These are phyloP conservation scores for Limnothrissa miodon DNA, from an alignment of 2,113 vertebrate genomes.

Conservation along the genomic window DNA sequence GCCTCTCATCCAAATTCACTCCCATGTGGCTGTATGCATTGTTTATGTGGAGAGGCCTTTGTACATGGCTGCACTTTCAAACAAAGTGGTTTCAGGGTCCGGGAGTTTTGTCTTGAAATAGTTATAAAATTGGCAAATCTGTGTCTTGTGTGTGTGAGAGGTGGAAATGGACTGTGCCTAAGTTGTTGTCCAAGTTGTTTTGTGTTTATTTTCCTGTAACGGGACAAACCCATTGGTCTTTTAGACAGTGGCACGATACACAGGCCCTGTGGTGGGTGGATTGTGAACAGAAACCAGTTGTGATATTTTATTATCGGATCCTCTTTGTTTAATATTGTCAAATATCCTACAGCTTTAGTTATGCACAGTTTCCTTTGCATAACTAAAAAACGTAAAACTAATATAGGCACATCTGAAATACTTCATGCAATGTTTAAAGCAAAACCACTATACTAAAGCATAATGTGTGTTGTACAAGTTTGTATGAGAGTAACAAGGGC, in stretches of 20 bases:
- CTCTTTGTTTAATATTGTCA: too few relatives aligned
- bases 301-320: not conserved
- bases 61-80: conserved; percentile 31
- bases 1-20: conserved; percentile 36
- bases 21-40: conserved; percentile 35
- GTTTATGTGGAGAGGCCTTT: conserved; percentile 49
- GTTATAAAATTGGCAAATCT: not conserved
- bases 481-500: not conserved
- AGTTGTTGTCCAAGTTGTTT: conserved; percentile 18
- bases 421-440: too few relatives aligned
- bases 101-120: conserved; percentile 27
- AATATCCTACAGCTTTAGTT: too few relatives aligned
- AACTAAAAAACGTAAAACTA: too few relatives aligned
- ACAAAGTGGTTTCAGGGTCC: conserved; percentile 27
- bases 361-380: too few relatives aligned
- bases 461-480: not conserved
- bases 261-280: not conserved
- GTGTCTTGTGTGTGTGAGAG: conserved; percentile 19
- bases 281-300: not conserved
- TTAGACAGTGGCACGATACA: not conserved
- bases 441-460: not conserved
- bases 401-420: too few relatives aligned
- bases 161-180: conserved; percentile 16
- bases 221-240: not conserved
- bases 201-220: conserved; percentile 1